Evolutionary conservation across 1,140 invertebrate genomes (phyloP), one percentile per base, ranked within the genome.

Genomic region (Scaptomyza hsui): DNA sequence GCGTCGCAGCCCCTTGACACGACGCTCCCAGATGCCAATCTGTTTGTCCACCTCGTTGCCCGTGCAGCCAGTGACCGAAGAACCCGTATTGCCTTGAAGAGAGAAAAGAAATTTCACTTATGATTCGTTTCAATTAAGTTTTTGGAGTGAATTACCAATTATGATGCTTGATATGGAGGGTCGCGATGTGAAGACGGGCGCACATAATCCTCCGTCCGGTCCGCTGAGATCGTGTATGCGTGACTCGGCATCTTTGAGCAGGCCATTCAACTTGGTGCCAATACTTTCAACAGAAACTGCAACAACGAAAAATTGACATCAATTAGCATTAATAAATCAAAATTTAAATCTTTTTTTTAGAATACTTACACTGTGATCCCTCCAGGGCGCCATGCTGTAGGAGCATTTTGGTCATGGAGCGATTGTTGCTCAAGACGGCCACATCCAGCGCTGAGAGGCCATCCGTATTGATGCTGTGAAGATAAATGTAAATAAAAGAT

Each of bases 401-500:
- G 35, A 99, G 93, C 94, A 98, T 95, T 91, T 96, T 97, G 48
- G 96, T 96, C 89, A 99, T 94, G 37, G 95, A 94, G 74, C 95
- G 93, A 89, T 98, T 97, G 90, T 96, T 96, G 75, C 95, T 96
- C 81, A 99, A 93, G 15, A 98, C 96, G 0, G 98, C 97, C 44
- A 99, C 94, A 91, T 99, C 98, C 89, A 99, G 91, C 0, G 97
- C 95, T 12, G 96, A 97, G 45, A 98, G 93, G 2, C 97, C 96
- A 91, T 99, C 97, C 56, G 94, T 94, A 91, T 98, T 98, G 62
- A 97, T 94, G 89, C 96, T 96, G 26, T 2, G 4, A 39, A 21
- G 10, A n/a, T 1, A 32, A 24, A 24, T 2, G 4, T n/a, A n/a
- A n/a, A 24, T 24, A 29, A 29, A 29, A n/a, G n/a, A n/a, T n/a